These are phyloP conservation scores for Rhyacophila brunnea DNA, from an alignment of 1,140 invertebrate genomes.

Conservation along the genomic window DNA sequence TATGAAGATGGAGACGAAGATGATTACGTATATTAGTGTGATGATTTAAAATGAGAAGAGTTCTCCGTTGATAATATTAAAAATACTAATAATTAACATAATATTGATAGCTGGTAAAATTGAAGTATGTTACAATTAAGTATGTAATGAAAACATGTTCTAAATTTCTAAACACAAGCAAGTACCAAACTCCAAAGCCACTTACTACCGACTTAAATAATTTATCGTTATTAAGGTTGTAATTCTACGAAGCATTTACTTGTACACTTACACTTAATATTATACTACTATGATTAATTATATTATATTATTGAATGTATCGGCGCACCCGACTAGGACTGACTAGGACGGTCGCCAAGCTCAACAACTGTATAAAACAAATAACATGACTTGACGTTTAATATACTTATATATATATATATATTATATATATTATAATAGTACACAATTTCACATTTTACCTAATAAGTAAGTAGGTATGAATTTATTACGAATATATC, in stretches of 20 bases:
- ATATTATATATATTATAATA: not conserved
- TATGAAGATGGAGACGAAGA: no score
- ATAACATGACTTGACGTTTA: conserved; percentile 6
- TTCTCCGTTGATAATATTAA: no score
- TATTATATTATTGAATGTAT: not conserved
- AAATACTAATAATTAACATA: no score
- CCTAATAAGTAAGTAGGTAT: conserved; percentile 23
- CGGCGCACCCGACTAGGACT: not conserved
- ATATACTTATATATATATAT: not conserved
- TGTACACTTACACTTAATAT: conserved; percentile 8
- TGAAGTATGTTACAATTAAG: conserved; percentile 23
- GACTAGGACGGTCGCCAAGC: conserved; percentile 3
- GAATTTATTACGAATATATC: conserved; percentile 30
- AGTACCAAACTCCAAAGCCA: conserved; percentile 30
- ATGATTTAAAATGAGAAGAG: not conserved
- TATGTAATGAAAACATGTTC: conserved; percentile 34
- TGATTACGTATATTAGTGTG: conserved; percentile 19
- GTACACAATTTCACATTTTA: conserved; percentile 22
- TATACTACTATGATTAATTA: not conserved
- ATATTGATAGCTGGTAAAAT: not conserved
- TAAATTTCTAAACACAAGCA: conserved; percentile 31
- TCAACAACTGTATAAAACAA: conserved; percentile 9
- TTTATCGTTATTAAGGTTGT: conserved; percentile 21
- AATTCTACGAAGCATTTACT: conserved; percentile 24
- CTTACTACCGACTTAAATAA: conserved; percentile 26